Evolutionary conservation across 2,113 vertebrate species (phyloP), one percentile per base, ranked within the genome.

Genomic region (Illadopsis cleaveri): DNA sequence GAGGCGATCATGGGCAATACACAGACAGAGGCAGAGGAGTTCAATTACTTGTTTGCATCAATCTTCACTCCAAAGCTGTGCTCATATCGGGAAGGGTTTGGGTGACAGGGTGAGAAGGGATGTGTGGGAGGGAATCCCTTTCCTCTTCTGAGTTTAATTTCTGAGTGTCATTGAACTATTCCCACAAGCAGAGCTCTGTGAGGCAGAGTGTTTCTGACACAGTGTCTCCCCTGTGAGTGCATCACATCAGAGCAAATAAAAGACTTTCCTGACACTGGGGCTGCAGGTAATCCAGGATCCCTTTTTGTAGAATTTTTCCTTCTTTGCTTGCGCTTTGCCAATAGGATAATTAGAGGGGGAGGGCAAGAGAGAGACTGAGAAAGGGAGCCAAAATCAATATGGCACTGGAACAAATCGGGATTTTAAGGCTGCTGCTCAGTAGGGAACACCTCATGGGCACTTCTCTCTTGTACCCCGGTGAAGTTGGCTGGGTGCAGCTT

Each of bases 111-210:
- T 88, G 90, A 92, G 95, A 93, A 91, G 70, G 40, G 48, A 35
- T 80, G 62, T 73, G 86, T 94, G 80, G 94, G 94, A 85, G 82
- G 87, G 88, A 95, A 94, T 96, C 69, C 76, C 88, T 82, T 90
- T 88, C 76, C 64, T 92, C 54, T 82, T 50, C 60, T 24, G 85
- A 38, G 76, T 76, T 96, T 91, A 82, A 73, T 95, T 89, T 61
- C 78, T 86, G 68, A 70, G 27, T 70, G 42, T 38, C 44, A 47
- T 11, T 90, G 87, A 83, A 81, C 82, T 89, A 48, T 92, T 91
- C 71, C 87, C 75, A 89, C 44, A 40, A 64, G 48, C 35, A 71
- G 50, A 66, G 80, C 38, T 90, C 54, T 22, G 21, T 73, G 65
- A 95, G 85, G 45, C 62, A 38, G 75, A 50, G 17, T 45, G 40